These are phyloP conservation scores for Magallana gigas DNA, from an alignment of 1,140 invertebrate species.

Conservation along the genomic window DNA sequence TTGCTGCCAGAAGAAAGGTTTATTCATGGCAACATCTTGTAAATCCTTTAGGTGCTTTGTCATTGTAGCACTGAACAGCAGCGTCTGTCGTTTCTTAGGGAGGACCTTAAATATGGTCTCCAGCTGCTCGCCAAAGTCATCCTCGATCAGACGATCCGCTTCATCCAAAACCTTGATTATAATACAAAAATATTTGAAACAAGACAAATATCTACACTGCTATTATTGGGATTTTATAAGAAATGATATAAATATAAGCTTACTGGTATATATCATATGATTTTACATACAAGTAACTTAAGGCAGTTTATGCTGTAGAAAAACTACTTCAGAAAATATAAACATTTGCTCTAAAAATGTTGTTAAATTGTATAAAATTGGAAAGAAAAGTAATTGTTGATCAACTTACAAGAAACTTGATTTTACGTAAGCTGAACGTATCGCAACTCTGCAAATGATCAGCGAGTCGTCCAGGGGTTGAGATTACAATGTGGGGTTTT, in stretches of 20 bases:
- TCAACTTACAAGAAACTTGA: constrained; percentile 77
- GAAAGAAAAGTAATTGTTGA: neutral
- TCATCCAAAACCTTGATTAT: constrained; percentile 77
- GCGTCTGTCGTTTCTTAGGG: constrained; percentile 78
- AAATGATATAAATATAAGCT: no score
- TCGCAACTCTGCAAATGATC: constrained; percentile 78
- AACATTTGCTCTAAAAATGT: no score
- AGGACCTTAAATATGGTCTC: constrained; percentile 77
- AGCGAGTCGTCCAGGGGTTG: constrained; percentile 79
- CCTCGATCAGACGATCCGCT: constrained; percentile 79
- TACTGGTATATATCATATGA: no score
- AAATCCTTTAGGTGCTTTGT: constrained; percentile 76
- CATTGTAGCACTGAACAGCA: constrained; percentile 80
- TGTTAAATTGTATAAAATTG: no score
- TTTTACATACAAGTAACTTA: no score
- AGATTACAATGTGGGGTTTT: constrained; percentile 79
- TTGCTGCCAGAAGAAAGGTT: constrained; percentile 78
- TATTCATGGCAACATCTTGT: constrained; percentile 71
- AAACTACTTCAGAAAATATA: no score
- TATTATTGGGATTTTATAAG: no score
- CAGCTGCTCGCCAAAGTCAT: constrained; percentile 79
- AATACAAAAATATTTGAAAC: neutral
- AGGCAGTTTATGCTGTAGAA: no score
- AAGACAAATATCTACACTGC: no score
- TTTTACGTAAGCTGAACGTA: constrained; percentile 76